Percentiles rank a stretch among this genome's conserved stretches.
These are phyloP conservation scores for Allobates femoralis DNA, from an alignment of 2,797 vertebrate species.

Conservation along the genomic window DNA sequence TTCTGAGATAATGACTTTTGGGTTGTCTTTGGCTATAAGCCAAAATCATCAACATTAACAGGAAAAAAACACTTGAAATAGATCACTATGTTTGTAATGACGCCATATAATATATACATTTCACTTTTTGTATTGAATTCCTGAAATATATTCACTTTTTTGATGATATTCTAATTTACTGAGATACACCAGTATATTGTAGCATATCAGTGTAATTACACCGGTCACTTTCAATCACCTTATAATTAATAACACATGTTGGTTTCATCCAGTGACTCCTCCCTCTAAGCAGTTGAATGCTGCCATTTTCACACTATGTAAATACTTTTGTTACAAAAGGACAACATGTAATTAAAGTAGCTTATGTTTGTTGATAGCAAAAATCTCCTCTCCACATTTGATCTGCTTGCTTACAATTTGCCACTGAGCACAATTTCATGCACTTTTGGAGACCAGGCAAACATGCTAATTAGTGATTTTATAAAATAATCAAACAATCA, in stretches of 20 bases:
- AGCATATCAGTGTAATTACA: not conserved
- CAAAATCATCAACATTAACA: no score
- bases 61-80: no score
- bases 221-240: not conserved
- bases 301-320: slow-evolving; percentile 2
- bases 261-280: not conserved
- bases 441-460: slow-evolving; percentile 35
- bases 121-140: no score
- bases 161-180: no score
- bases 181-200: no score
- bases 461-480: slow-evolving; percentile 45
- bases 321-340: slow-evolving; percentile 23
- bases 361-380: slow-evolving; percentile 35
- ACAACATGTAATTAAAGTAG: slow-evolving; percentile 15
- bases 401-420: slow-evolving; percentile 24
- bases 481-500: slow-evolving; percentile 37
- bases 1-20: no score
- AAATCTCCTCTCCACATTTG: slow-evolving; percentile 22
- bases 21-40: no score
- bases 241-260: slow-evolving; percentile 6
- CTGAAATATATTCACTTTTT: no score
- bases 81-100: no score
- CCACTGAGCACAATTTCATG: slow-evolving; percentile 44
- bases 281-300: not conserved
- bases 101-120: no score